Base-by-base conservation (phyloP, 2,888 invertebrate species). In the Metacarcinus magister region DNA sequence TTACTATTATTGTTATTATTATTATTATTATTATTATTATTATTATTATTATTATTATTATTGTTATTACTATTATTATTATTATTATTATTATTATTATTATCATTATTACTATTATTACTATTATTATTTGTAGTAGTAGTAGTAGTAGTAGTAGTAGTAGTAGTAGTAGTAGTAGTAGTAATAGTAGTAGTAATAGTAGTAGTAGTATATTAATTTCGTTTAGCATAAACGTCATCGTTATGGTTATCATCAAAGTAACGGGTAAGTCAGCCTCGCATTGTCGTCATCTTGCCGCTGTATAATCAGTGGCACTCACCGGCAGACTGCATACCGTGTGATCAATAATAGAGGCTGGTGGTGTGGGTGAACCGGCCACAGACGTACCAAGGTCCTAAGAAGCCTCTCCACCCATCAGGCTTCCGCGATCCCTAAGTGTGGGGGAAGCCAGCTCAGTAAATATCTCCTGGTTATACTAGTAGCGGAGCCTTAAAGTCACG, bases 111-210 rank as follows among this genome's bases (percentile, higher is more conserved):
- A 5, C 5, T 67, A 23, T 23, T 67, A 23, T 23, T 67, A 23
- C 23, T 67, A 67, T 0, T 67, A 67, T 8, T 67, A 67, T 0
- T 67, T 23, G 19, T 67, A 67, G 67, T 67, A 67, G 19, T 67
- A 67, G 67, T 67, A 67, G 19, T 67, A 67, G 67, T 67, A 67
- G 19, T 67, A 67, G 89, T 89, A 89, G 89, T 28, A 28, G 89
- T 89, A 89, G 89, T 89, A 28, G 28, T 23, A 28, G 28, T 89
- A 87, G 87, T 87, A 28, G 28, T 28, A 89, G 89, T 89, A 89
- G 89, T 89, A 89, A 2, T 89, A 8, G 89, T 89, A 89, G 19
- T 89, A 89, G 87, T 87, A 87, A 19, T 87, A 87, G 87, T 87
- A 87, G 87, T 90, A 90, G n/a, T 67, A 23, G 4, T 67, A 23